phyloP scores from a whole-genome alignment of 2,113 vertebrate genomes.

The Callocephalon fimbriatum region DNA sequence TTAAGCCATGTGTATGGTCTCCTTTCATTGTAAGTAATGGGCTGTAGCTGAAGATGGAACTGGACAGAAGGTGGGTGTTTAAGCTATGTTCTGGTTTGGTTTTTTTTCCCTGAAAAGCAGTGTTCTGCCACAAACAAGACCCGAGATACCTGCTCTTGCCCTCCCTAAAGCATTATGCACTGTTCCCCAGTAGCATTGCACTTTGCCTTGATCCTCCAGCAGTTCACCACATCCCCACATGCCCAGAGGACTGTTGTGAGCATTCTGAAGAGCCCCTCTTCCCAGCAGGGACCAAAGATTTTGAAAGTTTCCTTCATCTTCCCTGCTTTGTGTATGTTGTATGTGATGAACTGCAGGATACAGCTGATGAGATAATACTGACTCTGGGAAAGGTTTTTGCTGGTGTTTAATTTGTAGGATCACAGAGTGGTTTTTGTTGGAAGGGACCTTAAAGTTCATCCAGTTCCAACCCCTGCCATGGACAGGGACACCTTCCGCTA shows the following conservation, averaged over 20 bases:
- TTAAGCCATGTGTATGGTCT: not conserved
- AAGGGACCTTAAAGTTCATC: not conserved
- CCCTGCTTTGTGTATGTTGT: not conserved
- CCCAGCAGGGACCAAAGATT: not conserved
- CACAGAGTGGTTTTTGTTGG: not conserved
- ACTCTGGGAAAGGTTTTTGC: not conserved
- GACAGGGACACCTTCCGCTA: not conserved
- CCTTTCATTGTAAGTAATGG: rapidly evolving
- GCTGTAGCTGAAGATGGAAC: not conserved
- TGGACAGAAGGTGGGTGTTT: not conserved
- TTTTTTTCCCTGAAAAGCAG: not conserved
- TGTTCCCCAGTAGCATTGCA: not conserved
- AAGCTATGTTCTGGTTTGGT: not conserved
- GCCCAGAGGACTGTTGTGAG: not conserved
- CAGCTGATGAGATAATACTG: rapidly evolving
- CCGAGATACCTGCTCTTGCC: not conserved
- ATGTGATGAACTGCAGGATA: not conserved
- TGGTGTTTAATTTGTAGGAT: not conserved
- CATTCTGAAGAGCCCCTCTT: not conserved
- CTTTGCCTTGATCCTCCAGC: too few relatives aligned
- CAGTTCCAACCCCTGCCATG: not conserved
- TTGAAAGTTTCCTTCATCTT: not conserved
- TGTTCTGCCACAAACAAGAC: not conserved
- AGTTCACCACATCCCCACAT: not conserved
- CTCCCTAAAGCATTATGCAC: not conserved